Evolutionary conservation across 2,113 vertebrate species (phyloP).

Genomic region (Noctilio leporinus): DNA sequence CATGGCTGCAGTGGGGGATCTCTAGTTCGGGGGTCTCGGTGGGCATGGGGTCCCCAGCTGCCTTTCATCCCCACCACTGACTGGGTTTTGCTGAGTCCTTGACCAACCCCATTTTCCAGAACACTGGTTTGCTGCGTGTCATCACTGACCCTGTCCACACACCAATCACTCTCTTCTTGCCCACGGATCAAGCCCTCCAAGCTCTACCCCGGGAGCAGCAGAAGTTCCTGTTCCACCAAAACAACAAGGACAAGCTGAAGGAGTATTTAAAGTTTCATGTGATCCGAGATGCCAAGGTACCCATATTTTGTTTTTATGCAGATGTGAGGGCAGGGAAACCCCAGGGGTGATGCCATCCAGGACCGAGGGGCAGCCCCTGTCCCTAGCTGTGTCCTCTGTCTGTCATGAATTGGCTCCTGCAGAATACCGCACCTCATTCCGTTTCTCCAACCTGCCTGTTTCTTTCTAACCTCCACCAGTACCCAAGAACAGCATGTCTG

Average conservation of each 20-base stretch:
- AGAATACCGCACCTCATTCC: rapidly evolving
- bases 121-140: conserved; percentile 81
- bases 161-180: conserved; percentile 90
- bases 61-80: neutral
- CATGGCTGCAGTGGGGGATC: neutral
- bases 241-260: conserved; percentile 82
- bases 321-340: neutral
- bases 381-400: neutral
- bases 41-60: neutral
- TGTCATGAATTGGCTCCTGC: rapidly evolving
- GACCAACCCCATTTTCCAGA: conserved; percentile 76
- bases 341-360: neutral
- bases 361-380: too few species aligned
- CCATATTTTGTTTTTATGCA: neutral
- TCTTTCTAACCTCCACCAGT: neutral
- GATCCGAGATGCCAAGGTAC: conserved; percentile 83
- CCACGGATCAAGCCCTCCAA: conserved; percentile 83
- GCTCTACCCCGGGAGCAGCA: conserved; percentile 83
- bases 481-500: neutral
- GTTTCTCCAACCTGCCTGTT: neutral
- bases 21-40: too few species aligned
- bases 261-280: conserved; percentile 92
- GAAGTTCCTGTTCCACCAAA: conserved; percentile 85
- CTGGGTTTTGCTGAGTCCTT: rapidly evolving
- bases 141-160: conserved; percentile 81